A percentile compares a stretch with the other conserved stretches of the same genome.
phyloP scores from a whole-genome alignment of 2,888 invertebrate species.

The Amphipyra tragopoginis region DNA sequence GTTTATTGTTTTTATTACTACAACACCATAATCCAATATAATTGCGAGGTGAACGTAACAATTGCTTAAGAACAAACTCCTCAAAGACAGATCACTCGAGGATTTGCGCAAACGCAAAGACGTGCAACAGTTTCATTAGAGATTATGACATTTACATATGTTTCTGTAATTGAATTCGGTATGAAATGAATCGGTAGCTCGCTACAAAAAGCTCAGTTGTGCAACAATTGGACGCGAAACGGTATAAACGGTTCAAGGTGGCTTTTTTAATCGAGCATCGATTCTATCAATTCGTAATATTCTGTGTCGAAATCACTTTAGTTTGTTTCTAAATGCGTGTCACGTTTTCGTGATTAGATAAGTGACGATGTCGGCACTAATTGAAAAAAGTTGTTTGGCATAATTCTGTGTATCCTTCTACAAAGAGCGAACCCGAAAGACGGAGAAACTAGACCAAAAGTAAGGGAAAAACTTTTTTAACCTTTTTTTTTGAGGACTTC shows the following conservation, averaged over 20 bases:
- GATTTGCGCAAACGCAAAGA: slow-evolving; percentile 67
- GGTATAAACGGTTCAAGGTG: slow-evolving; percentile 80
- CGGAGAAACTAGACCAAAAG: no score
- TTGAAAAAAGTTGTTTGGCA: slow-evolving; percentile 57
- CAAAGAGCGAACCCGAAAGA: no score
- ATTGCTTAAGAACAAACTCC: slow-evolving; percentile 66
- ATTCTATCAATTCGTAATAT: slow-evolving; percentile 70
- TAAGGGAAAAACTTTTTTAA: no score
- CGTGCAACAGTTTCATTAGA: slow-evolving; percentile 69
- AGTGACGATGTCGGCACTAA: slow-evolving; percentile 58
- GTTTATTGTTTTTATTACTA: slow-evolving; percentile 47
- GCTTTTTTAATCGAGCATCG: slow-evolving; percentile 66
- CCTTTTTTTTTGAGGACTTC: no score
- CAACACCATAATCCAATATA: slow-evolving; percentile 56
- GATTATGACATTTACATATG: slow-evolving; percentile 84
- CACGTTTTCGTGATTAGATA: slow-evolving; percentile 71
- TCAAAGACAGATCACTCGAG: slow-evolving; percentile 55
- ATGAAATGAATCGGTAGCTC: slow-evolving; percentile 76
- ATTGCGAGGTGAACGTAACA: slow-evolving; percentile 64
- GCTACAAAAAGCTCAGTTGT: slow-evolving; percentile 63
- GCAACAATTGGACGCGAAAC: slow-evolving; percentile 70
- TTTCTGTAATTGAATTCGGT: slow-evolving; percentile 82
- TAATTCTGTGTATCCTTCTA: background rate
- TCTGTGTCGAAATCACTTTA: slow-evolving; percentile 67
- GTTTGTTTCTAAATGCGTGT: slow-evolving; percentile 64